phyloP scores from a whole-genome alignment of 2,113 vertebrate species.

The Coreoperca whiteheadi region DNA sequence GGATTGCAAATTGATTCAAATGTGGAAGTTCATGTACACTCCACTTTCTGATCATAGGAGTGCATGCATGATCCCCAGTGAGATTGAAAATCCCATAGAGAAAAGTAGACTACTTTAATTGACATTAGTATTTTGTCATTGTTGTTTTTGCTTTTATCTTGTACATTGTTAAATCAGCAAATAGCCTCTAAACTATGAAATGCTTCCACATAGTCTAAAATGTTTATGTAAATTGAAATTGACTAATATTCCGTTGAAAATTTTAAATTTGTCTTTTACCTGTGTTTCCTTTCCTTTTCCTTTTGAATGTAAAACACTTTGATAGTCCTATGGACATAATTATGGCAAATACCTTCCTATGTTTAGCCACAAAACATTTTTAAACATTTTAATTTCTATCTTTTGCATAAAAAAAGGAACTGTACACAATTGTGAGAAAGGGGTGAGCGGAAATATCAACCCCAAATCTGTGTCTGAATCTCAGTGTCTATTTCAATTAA shows the following conservation, averaged over 20 bases:
- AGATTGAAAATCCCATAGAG: not conserved
- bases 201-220: not conserved
- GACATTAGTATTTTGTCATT: not conserved
- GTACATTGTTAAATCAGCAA: not conserved
- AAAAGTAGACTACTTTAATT: not conserved
- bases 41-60: not conserved
- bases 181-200: not conserved
- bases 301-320: slow-evolving; percentile 15
- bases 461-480: not conserved
- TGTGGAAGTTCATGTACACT: not conserved
- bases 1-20: not conserved
- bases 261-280: not conserved
- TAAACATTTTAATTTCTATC: not conserved
- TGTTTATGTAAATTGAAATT: slow-evolving; percentile 3
- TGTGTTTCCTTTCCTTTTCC: slow-evolving; percentile 14
- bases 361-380: not conserved
- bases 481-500: not conserved
- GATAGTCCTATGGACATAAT: slow-evolving; percentile 5
- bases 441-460: not conserved
- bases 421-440: not conserved
- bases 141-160: not conserved
- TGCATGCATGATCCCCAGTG: not conserved
- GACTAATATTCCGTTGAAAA: not conserved
- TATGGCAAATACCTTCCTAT: not conserved
- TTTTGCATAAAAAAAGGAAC: not conserved